Evolutionary conservation across 2,888 invertebrate species (phyloP).

Genomic region (Heteromyza rotundicornis): DNA sequence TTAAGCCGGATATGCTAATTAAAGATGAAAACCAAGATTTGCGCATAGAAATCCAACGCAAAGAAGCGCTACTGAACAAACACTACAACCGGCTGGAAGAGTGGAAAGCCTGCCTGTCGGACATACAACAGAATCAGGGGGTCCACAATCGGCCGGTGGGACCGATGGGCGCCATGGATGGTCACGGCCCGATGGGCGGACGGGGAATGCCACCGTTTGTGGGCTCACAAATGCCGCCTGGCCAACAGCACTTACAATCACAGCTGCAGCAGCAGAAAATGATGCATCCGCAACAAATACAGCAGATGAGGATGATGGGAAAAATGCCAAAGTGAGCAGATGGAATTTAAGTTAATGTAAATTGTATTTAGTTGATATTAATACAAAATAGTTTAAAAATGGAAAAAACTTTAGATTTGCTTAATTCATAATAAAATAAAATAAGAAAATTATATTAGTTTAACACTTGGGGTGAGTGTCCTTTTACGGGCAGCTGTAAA

Average conservation of each 20-base stretch:
- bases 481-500: too few species aligned
- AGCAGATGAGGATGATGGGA: constrained; percentile 65
- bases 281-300: constrained; percentile 63
- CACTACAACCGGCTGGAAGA: constrained; percentile 90
- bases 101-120: constrained; percentile 88
- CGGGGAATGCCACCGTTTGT: constrained; percentile 24
- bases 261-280: constrained; percentile 55
- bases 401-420: too few species aligned
- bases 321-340: constrained; percentile 43
- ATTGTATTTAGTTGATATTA: too few species aligned
- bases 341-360: too few species aligned
- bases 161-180: constrained; percentile 21
- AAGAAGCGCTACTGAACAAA: constrained; percentile 84
- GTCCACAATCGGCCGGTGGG: neutral
- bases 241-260: constrained; percentile 63
- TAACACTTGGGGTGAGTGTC: too few species aligned
- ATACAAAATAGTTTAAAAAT: too few species aligned
- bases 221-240: constrained; percentile 43
- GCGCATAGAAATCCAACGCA: constrained; percentile 82
- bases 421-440: too few species aligned
- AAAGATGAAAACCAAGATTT: constrained; percentile 92
- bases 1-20: constrained; percentile 89
- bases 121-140: constrained; percentile 59
- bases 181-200: constrained; percentile 26
- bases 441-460: too few species aligned